phyloP scores from a whole-genome alignment of 2,797 vertebrate species.

The Syngnathus rostellatus region DNA sequence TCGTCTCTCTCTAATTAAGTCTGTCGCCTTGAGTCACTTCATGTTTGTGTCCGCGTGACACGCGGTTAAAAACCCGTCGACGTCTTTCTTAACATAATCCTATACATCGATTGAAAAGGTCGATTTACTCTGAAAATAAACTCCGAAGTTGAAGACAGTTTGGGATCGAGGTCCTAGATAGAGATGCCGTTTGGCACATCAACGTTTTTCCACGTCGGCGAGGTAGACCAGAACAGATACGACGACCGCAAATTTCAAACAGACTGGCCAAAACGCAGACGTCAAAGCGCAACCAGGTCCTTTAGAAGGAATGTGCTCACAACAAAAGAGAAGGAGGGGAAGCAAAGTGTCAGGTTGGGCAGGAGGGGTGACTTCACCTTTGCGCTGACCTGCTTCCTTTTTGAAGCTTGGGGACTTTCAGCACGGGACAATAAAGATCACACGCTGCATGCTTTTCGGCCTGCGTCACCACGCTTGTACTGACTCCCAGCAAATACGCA shows the following conservation, averaged over 20 bases:
- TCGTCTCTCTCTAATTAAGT: constrained; percentile 72
- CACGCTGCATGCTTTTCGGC: constrained; percentile 57
- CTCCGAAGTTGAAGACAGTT: background rate
- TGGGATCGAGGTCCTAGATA: background rate
- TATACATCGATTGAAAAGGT: background rate
- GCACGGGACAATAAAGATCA: constrained; percentile 55
- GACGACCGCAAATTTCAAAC: background rate
- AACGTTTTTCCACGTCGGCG: background rate
- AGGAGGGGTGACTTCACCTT: constrained; percentile 56
- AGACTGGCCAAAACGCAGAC: background rate
- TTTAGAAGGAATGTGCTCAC: constrained; percentile 16
- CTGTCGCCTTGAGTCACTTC: constrained; percentile 56
- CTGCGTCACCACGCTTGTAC: constrained; percentile 44
- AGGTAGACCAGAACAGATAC: background rate
- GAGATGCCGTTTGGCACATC: background rate
- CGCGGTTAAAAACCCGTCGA: background rate
- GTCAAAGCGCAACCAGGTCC: constrained; percentile 10
- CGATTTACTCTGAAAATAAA: background rate
- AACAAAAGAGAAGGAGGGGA: constrained; percentile 29
- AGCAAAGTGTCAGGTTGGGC: constrained; percentile 44
- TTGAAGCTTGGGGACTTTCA: constrained; percentile 60
- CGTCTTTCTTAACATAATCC: background rate
- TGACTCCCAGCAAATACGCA: constrained; percentile 16
- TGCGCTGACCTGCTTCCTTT: constrained; percentile 56
- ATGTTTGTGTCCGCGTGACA: constrained; percentile 47